These are phyloP conservation scores for Cebus imitator DNA, from an alignment of 2,113 vertebrate genomes.

Conservation along the genomic window DNA sequence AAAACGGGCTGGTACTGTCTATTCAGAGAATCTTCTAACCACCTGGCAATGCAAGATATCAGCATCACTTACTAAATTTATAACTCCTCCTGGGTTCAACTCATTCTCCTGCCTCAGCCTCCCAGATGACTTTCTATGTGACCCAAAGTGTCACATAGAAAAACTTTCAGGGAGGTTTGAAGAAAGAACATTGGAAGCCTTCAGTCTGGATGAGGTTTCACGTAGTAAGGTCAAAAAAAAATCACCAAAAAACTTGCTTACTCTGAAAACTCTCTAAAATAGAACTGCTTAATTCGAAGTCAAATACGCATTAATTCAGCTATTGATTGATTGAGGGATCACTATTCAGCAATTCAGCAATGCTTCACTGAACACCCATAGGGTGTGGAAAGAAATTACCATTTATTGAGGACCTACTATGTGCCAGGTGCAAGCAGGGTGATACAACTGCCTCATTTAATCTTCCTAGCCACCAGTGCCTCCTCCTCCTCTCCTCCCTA, in stretches of 20 bases:
- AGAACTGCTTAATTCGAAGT: slow-evolving; percentile 17
- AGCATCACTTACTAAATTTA: background rate
- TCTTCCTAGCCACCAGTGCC: background rate
- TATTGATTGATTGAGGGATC: background rate
- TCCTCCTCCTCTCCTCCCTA: background rate
- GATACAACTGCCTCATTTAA: background rate
- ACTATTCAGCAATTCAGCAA: background rate
- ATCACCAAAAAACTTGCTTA: background rate
- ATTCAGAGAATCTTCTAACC: background rate
- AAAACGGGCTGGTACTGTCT: background rate
- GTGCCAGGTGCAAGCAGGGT: background rate
- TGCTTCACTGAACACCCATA: background rate
- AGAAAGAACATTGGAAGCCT: background rate
- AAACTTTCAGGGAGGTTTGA: background rate
- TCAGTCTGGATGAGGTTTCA: background rate
- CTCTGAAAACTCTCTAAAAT: slow-evolving; percentile 19
- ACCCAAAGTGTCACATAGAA: background rate
- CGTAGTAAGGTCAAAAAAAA: slow-evolving; percentile 2
- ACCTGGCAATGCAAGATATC: background rate
- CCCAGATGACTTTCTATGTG: too few relatives aligned
- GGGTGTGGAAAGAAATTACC: too few relatives aligned
- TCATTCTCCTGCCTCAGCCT: too few relatives aligned
- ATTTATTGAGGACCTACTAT: background rate
- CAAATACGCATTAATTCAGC: slow-evolving; percentile 25
- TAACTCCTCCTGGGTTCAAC: background rate